Percentiles rank a stretch among this genome's conserved stretches.
Conservation (phyloP, 2,113 vertebrate species). For the Cephalopterus ornatus region DNA sequence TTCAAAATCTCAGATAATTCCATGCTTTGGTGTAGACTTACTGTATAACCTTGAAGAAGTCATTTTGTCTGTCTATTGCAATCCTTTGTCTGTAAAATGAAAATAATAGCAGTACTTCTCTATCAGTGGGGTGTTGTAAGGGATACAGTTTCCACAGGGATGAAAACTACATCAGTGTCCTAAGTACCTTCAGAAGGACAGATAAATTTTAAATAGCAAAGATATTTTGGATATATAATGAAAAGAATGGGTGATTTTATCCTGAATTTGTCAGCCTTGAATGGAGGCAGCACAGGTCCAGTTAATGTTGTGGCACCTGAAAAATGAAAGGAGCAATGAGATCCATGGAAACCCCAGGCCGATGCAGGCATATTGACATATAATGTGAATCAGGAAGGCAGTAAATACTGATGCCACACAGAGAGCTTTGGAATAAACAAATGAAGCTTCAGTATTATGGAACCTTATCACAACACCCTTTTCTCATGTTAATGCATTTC, state of each 20-base stretch:
- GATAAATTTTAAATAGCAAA: background rate
- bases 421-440: background rate
- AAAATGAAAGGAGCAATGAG: background rate
- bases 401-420: background rate
- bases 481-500: background rate
- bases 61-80: background rate
- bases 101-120: background rate
- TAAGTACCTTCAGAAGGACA: background rate
- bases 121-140: background rate
- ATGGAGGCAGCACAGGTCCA: background rate
- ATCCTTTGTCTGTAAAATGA: background rate
- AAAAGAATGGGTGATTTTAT: background rate
- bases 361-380: background rate
- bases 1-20: background rate
- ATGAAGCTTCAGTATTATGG: background rate
- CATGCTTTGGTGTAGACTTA: background rate
- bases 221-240: background rate
- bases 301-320: background rate
- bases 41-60: background rate
- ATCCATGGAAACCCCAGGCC: background rate
- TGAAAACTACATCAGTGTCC: background rate
- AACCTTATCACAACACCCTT: background rate
- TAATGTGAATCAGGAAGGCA: background rate
- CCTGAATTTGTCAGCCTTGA: background rate
- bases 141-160: background rate